Evolutionary conservation across 2,888 invertebrate genomes (phyloP).

Genomic region (Danaus chrysippus): DNA sequence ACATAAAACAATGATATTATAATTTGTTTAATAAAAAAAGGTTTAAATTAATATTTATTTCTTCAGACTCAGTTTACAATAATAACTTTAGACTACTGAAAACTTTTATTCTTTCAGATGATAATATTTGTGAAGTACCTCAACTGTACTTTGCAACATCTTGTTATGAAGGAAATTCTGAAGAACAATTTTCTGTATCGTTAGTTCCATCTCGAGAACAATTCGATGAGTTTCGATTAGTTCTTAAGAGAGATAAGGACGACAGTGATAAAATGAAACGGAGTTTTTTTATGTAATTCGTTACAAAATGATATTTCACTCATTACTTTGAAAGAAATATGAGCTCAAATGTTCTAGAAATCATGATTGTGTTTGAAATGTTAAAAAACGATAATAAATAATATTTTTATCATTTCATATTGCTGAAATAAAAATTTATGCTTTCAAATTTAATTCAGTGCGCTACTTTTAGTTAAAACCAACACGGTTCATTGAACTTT

Average conservation of each 20-base stretch:
- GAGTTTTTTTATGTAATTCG: too few relatives aligned
- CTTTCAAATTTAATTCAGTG: neutral
- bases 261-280: too few relatives aligned
- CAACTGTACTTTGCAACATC: neutral
- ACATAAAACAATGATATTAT: neutral
- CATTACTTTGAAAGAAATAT: too few relatives aligned
- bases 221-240: neutral
- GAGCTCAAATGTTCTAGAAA: too few relatives aligned
- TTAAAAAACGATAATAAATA: too few relatives aligned
- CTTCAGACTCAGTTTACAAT: too few relatives aligned
- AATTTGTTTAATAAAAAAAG: too few relatives aligned
- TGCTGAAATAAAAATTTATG: neutral
- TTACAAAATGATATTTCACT: too few relatives aligned
- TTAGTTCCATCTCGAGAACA: neutral
- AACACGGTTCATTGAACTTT: neutral
- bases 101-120: neutral
- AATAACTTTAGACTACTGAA: too few relatives aligned
- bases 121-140: neutral
- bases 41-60: too few relatives aligned
- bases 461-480: neutral
- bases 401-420: too few relatives aligned
- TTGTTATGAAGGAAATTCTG: constrained; percentile 2
- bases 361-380: too few relatives aligned
- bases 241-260: neutral
- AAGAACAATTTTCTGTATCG: neutral